Evolutionary conservation across 1,140 invertebrate genomes (phyloP).

Genomic region (Apis florea): DNA sequence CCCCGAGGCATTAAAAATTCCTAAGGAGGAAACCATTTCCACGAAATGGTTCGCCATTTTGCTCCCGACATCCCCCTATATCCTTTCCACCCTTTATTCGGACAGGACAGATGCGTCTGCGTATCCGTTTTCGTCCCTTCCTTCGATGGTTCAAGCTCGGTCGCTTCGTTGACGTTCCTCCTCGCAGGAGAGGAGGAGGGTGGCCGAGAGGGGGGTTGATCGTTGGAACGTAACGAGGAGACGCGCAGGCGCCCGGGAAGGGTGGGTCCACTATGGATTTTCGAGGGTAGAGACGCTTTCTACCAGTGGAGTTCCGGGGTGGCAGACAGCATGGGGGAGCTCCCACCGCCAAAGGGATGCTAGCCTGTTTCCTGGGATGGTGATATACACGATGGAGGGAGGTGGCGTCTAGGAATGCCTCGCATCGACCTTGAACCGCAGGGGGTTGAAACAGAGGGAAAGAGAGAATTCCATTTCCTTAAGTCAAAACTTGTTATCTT

Average conservation of each 20-base stretch:
- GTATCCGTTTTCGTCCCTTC: constrained; percentile 28
- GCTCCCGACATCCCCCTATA: not conserved
- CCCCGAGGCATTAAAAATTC: no score
- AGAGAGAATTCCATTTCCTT: not conserved
- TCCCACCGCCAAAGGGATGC: constrained; percentile 57
- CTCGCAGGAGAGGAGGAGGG: constrained; percentile 3
- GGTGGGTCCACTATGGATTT: constrained; percentile 69
- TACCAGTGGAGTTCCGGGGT: constrained; percentile 61
- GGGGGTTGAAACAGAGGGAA: accelerated
- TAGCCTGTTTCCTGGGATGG: constrained; percentile 51
- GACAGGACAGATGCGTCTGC: constrained; percentile 1
- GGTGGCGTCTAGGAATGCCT: constrained; percentile 54
- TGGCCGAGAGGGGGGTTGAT: constrained; percentile 40
- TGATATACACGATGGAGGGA: constrained; percentile 50
- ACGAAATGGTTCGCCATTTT: constrained; percentile 34
- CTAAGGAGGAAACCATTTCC: not conserved
- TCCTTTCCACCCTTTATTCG: not conserved
- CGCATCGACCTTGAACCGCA: constrained; percentile 60
- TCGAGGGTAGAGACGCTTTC: constrained; percentile 63
- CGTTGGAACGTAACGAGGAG: constrained; percentile 45
- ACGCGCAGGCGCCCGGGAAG: constrained; percentile 62
- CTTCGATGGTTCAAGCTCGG: constrained; percentile 6
- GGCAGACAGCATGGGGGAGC: constrained; percentile 62
- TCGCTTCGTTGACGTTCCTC: constrained; percentile 34
- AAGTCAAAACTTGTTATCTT: no score